phyloP scores from a whole-genome alignment of 2,113 vertebrate species.

The Psammodynastes pulverulentus region DNA sequence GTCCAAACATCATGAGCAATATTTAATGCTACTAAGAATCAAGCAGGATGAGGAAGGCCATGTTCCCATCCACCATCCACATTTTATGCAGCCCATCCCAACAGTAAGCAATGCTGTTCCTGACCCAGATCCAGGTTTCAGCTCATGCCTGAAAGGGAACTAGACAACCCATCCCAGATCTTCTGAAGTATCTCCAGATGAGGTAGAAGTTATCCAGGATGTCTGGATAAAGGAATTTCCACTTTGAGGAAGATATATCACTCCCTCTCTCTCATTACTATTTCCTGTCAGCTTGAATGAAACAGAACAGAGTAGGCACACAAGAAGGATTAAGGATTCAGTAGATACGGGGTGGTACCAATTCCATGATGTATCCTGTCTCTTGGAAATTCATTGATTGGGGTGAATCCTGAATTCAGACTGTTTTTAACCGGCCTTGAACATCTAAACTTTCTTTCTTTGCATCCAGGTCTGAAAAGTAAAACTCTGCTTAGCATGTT shows the following conservation, averaged over 20 bases:
- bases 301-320: neutral
- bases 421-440: neutral
- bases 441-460: neutral
- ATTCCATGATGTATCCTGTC: neutral
- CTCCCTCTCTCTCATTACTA: neutral
- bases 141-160: neutral
- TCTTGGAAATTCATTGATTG: neutral
- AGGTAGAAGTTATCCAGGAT: neutral
- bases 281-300: neutral
- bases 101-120: neutral
- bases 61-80: neutral
- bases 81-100: neutral
- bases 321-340: neutral
- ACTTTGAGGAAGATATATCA: neutral
- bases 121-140: neutral
- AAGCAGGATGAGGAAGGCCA: neutral
- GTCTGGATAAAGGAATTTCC: neutral
- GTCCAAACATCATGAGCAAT: neutral
- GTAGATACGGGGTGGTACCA: neutral
- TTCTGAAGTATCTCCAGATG: neutral
- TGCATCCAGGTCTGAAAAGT: conserved; percentile 79
- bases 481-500: conserved; percentile 85
- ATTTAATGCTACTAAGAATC: neutral
- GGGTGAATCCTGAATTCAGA: neutral
- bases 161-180: neutral